Evolutionary conservation across 2,888 invertebrate species (phyloP).

Genomic region (Sinotaia quadrata): DNA sequence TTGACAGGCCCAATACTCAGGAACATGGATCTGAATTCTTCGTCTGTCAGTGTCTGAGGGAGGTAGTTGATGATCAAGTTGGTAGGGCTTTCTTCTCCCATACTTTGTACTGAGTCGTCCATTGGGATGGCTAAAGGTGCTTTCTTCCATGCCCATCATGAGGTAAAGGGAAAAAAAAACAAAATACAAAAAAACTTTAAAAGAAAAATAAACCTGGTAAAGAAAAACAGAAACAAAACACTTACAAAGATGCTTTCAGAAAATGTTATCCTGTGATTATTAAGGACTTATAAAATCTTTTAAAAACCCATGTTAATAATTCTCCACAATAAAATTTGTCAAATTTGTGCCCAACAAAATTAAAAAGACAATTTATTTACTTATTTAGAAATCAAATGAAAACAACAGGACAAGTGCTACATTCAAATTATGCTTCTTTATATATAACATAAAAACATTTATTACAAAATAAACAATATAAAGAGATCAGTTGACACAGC

Average conservation of each 20-base stretch:
- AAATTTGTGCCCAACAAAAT: too few species aligned
- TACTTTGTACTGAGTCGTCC: constrained; percentile 11
- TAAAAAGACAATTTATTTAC: too few species aligned
- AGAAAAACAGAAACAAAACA: constrained; percentile 17
- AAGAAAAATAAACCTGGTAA: constrained; percentile 29
- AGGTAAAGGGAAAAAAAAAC: constrained; percentile 17
- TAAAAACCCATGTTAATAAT: too few species aligned
- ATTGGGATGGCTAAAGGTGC: not conserved
- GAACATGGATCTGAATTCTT: constrained; percentile 90
- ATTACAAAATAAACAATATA: too few species aligned
- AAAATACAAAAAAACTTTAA: constrained; percentile 25
- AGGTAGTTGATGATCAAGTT: constrained; percentile 96
- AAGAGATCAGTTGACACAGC: too few species aligned
- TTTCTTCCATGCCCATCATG: not conserved
- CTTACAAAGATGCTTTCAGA: not conserved
- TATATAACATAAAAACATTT: too few species aligned
- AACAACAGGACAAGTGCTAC: too few species aligned
- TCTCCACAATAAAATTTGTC: too few species aligned
- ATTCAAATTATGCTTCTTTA: too few species aligned
- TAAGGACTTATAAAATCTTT: not conserved
- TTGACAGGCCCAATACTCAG: constrained; percentile 90
- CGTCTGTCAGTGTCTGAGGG: constrained; percentile 93
- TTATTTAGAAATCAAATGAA: too few species aligned
- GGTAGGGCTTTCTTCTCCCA: constrained; percentile 72
- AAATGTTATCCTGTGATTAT: too few species aligned